Conservation (phyloP, 2,113 vertebrate species). For the Pycnonotus jocosus region DNA sequence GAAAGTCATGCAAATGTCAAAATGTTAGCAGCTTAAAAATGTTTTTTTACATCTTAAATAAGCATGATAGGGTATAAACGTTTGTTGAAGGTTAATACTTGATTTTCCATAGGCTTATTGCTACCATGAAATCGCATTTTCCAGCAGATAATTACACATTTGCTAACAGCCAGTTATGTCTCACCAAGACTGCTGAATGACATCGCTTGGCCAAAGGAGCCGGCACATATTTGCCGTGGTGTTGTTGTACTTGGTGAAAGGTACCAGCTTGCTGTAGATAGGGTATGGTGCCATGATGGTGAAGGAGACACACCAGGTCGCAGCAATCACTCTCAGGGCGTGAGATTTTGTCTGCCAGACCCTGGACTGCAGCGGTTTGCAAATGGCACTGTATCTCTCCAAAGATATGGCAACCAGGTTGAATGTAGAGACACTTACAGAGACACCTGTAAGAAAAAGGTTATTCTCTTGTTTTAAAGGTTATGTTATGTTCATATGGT, state of each 20-base stretch:
- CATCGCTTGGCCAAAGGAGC: conserved; percentile 83
- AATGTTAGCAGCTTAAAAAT: background rate
- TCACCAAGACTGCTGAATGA: conserved; percentile 93
- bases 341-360: conserved; percentile 98
- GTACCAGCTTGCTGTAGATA: conserved; percentile 87
- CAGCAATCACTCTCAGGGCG: conserved; percentile 88
- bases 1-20: background rate
- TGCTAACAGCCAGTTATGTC: background rate
- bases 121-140: background rate
- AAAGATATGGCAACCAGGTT: conserved; percentile 95
- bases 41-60: background rate
- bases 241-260: conserved; percentile 88
- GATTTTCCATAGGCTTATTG: background rate
- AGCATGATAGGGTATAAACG: background rate
- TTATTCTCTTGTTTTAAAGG: background rate
- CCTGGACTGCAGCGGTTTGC: conserved; percentile 90
- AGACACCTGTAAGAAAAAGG: conserved; percentile 77
- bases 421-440: conserved; percentile 94
- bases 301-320: conserved; percentile 89
- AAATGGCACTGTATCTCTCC: conserved; percentile 96
- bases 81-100: background rate
- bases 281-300: conserved; percentile 94
- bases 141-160: background rate
- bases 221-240: conserved; percentile 93
- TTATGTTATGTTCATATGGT: background rate